Base-by-base conservation (phyloP, 2,113 vertebrate genomes). In the Antechinus flavipes region DNA sequence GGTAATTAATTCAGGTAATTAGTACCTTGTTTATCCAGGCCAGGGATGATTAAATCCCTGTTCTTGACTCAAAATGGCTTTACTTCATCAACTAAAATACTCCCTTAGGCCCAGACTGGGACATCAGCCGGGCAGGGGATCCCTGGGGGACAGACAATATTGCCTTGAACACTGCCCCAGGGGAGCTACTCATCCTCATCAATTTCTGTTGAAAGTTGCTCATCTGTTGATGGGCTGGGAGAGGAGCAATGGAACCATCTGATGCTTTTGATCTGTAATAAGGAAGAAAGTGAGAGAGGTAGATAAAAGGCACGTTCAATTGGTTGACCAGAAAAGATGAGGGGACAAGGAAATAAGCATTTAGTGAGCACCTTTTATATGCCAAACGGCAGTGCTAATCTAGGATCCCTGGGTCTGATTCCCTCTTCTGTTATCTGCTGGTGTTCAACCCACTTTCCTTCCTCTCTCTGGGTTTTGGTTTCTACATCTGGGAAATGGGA, bases 1-100 rank as follows among this genome's bases (percentile, higher is more conserved):
- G 93, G 97, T 97, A 96, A 92, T 56, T 94, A 84, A 96, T 93
- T 94, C 95, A 91, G 95, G 26, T 94, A 95, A 61, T 95, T 95
- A 96, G 76, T 47, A 35, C 53, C 93, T 90, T 94, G 93, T 93
- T 95, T 95, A 95, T 46, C 50, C 93, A 47, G 50, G 19, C 56
- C 92, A 68, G 55, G 94, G 89, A 97, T 96, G 50, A 16, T 42
- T 42, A 42, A 91, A 50, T 30, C 1, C 95, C 61, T 94, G 68
- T 47, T 92, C 90, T 58, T 49, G 89, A 52, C 92, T 95, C 54
- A 50, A 92, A 50, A 52, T n/a, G 52, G 90, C 91, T 92, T 95
- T 46, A 52, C 58, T 94, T 54, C 90, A 22, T 93, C 56, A 91
- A 68, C 54, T 93, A 47, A 89, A 55, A 49, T 91, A 93, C 91